phyloP scores from a whole-genome alignment of 2,888 invertebrate genomes.

The Mesopsocus fuscifrons region DNA sequence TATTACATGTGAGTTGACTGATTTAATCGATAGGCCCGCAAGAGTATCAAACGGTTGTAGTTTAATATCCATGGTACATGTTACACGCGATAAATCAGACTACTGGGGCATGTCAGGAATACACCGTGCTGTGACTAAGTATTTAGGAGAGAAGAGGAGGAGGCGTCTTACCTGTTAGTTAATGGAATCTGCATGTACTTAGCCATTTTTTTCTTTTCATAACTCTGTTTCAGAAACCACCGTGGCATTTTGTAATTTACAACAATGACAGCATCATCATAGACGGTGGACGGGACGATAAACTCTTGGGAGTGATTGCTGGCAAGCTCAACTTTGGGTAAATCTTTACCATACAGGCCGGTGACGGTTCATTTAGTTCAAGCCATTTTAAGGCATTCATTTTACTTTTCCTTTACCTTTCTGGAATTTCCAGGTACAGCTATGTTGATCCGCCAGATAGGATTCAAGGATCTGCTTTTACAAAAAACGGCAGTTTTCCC shows the following conservation, averaged over 20 bases:
- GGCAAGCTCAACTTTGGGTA: conserved; percentile 49
- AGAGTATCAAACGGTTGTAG: conserved; percentile 8
- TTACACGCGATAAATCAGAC: no score
- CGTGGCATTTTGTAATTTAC: conserved; percentile 56
- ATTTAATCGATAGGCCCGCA: background rate
- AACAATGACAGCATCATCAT: conserved; percentile 32
- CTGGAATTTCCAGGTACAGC: conserved; percentile 29
- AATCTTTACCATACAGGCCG: conserved; percentile 13
- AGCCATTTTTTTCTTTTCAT: no score
- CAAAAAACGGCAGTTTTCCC: conserved; percentile 44
- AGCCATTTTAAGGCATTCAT: background rate
- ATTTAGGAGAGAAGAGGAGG: no score
- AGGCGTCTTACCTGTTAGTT: no score
- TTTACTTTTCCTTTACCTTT: conserved; percentile 3
- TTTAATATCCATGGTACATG: no score
- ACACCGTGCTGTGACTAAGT: no score
- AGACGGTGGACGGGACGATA: conserved; percentile 52
- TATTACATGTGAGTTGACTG: conserved; percentile 39
- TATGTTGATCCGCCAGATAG: conserved; percentile 56
- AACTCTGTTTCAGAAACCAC: conserved; percentile 41
- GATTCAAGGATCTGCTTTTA: conserved; percentile 44
- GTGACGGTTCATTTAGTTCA: conserved; percentile 8
- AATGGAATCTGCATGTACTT: no score
- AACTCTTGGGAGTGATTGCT: conserved; percentile 40
- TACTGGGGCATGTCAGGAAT: no score